Percentiles rank a stretch among this genome's conserved stretches.
Evolutionary conservation across 1,140 invertebrate genomes (phyloP).

Genomic region (fruit fly (Drosophila melanogaster)): Release_6_plus_ISO1_MT NT_037436.4:15202501-15203000

Average conservation of each 20-base stretch:
- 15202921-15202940: conserved; percentile 59
- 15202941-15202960: conserved; percentile 37
- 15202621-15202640: conserved; percentile 10
- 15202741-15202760: conserved; percentile 48
- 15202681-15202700: conserved; percentile 64
- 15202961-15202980: conserved; percentile 71
- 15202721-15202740: conserved; percentile 48
- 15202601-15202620: conserved; percentile 28
- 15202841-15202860: conserved; percentile 51
- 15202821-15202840: conserved; percentile 79
- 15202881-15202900: conserved; percentile 83
- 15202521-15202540: conserved; percentile 17
- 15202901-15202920: conserved; percentile 81
- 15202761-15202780: conserved; percentile 69
- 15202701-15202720: conserved; percentile 10
- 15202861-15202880: conserved; percentile 83
- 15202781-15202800: conserved; percentile 35
- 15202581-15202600: conserved; percentile 70
- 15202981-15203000: conserved; percentile 78
- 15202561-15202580: conserved; percentile 83
- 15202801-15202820: conserved; percentile 11
- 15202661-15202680: conserved; percentile 82
- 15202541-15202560: conserved; percentile 67
- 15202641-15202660: conserved; percentile 52
- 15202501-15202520: conserved; percentile 67